phyloP scores from a whole-genome alignment of 2,113 vertebrate species.

The Ptyas mucosa region DNA sequence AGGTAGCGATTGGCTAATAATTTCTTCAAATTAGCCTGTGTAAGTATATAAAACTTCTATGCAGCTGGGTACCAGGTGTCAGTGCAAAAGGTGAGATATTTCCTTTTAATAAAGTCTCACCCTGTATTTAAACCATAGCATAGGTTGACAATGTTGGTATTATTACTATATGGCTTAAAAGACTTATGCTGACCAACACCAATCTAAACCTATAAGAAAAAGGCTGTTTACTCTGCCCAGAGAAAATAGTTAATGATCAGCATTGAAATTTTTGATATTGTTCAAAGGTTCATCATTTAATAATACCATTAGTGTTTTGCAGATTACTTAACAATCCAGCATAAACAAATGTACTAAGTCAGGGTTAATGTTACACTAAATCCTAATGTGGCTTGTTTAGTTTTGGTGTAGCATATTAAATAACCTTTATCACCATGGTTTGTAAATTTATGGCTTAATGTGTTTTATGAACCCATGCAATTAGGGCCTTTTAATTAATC shows the following conservation, averaged over 20 bases:
- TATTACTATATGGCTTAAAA: constrained; percentile 38
- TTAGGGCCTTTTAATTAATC: too few species aligned
- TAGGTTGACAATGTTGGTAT: constrained; percentile 28
- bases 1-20: constrained; percentile 49
- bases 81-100: not conserved
- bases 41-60: constrained; percentile 50
- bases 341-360: too few species aligned
- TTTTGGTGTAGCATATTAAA: too few species aligned
- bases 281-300: not conserved
- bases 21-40: constrained; percentile 52
- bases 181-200: constrained; percentile 10
- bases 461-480: too few species aligned
- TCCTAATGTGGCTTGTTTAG: too few species aligned
- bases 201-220: constrained; percentile 16
- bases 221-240: constrained; percentile 11
- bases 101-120: constrained; percentile 30
- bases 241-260: not conserved
- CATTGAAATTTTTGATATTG: not conserved
- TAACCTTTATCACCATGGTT: too few species aligned
- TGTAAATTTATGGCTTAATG: too few species aligned
- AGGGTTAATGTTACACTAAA: too few species aligned
- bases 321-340: not conserved
- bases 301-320: not conserved
- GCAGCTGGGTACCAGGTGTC: constrained; percentile 24
- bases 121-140: constrained; percentile 54